Evolutionary conservation across 2,113 vertebrate species (phyloP), one percentile per base, ranked within the genome.

Genomic region (Psittacula cyanocephala): DNA sequence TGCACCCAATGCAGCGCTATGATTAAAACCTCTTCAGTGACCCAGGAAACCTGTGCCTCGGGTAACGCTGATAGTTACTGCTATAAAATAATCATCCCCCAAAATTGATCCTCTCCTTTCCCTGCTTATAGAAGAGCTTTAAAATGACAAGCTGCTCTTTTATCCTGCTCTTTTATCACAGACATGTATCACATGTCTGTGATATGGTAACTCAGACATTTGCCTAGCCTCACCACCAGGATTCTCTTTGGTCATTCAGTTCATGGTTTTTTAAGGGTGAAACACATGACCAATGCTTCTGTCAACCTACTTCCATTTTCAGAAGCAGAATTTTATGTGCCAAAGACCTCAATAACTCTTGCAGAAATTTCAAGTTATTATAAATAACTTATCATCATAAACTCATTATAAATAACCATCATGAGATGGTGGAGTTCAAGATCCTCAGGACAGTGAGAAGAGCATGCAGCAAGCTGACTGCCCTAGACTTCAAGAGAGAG

Each of bases 1-100:
- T 12, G 23, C 46, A n/a, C 27, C 70, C 71, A 11, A 5, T 15
- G 7, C n/a, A 43, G 5, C 0, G 13, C 4, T 7, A 6, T 6
- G 75, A 50, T 2, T 1, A 18, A 17, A 15, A n/a, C 31, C 16
- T 44, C 72, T 41, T 28, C 81, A 60, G 53, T 4, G 33, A 60
- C 17, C 37, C 27, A 8, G 52, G 16, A n/a, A 31, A 33, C 29
- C 33, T 9, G 29, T 35, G 24, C 24, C 18, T 53, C 49, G 2
- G 41, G 53, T 46, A 49, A 31, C 50, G 39, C 20, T 8, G 24
- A 3, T 10, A 28, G 28, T 39, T 29, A 52, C 6, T 64, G 44
- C n/a, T 74, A 7, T 22, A 31, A n/a, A 50, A 44, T 6, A 70
- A 62, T 6, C 15, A 25, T 3, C 6, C 9, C 31, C 47, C 13